A percentile compares a stretch with the other conserved stretches of the same genome.
phyloP scores from a whole-genome alignment of 1,140 invertebrate species.

The Drosophila nasuta region DNA sequence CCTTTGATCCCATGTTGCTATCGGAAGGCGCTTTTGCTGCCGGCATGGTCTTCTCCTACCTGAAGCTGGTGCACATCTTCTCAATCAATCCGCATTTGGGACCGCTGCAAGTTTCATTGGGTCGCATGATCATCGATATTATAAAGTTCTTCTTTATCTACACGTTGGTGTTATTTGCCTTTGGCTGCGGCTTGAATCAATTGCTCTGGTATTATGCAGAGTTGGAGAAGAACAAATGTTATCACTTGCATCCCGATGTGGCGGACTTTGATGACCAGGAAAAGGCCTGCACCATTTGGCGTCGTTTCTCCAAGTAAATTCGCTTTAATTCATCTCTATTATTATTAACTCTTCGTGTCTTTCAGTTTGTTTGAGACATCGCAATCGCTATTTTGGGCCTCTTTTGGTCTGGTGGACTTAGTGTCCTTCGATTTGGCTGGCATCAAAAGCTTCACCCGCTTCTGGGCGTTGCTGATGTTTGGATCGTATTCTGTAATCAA shows the following conservation, averaged over 20 bases:
- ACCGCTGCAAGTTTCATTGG: slow-evolving; percentile 94
- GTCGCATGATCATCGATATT: slow-evolving; percentile 96
- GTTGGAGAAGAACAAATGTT: slow-evolving; percentile 93
- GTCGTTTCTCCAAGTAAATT: slow-evolving; percentile 93
- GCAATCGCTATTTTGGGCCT: slow-evolving; percentile 97
- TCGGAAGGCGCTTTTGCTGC: slow-evolving; percentile 97
- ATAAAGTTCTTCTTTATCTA: slow-evolving; percentile 98
- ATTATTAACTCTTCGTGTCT: slow-evolving; percentile 33
- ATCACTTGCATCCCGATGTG: slow-evolving; percentile 88
- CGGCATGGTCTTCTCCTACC: slow-evolving; percentile 97
- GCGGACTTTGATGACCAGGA: slow-evolving; percentile 92
- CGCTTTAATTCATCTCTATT: background rate
- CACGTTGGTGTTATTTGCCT: slow-evolving; percentile 94
- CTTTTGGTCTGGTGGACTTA: slow-evolving; percentile 95
- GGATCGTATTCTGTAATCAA: slow-evolving; percentile 96
- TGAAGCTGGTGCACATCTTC: slow-evolving; percentile 98
- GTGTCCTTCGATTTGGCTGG: slow-evolving; percentile 93
- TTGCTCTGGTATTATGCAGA: slow-evolving; percentile 98
- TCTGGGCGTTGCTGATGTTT: slow-evolving; percentile 95
- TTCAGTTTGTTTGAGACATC: slow-evolving; percentile 96
- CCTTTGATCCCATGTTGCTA: slow-evolving; percentile 96
- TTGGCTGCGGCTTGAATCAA: slow-evolving; percentile 97
- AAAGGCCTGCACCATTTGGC: slow-evolving; percentile 93
- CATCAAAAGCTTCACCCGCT: slow-evolving; percentile 94
- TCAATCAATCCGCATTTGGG: slow-evolving; percentile 97